Evolutionary conservation across 2,888 invertebrate species (phyloP).

Genomic region (Rotaria magnacalcarata): DNA sequence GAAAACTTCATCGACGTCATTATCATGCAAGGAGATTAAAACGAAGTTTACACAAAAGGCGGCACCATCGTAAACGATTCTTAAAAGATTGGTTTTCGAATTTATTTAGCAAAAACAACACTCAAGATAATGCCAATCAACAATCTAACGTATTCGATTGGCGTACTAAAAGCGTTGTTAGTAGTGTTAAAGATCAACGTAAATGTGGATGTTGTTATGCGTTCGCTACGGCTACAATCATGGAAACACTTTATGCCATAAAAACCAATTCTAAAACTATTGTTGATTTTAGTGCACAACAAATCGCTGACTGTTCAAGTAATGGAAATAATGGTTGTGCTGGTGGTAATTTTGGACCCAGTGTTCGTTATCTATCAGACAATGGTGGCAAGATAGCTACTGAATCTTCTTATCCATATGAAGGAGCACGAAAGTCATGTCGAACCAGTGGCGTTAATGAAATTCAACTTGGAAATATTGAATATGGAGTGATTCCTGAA

Average conservation of each 20-base stretch:
- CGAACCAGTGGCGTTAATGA: background rate
- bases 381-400: slow-evolving; percentile 27
- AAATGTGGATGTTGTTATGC: slow-evolving; percentile 35
- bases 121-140: slow-evolving; percentile 41
- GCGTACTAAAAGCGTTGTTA: slow-evolving; percentile 51
- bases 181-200: slow-evolving; percentile 53
- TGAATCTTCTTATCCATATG: background rate
- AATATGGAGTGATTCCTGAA: background rate
- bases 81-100: background rate
- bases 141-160: slow-evolving; percentile 51
- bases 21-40: background rate
- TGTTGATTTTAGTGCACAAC: slow-evolving; percentile 13
- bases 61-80: background rate
- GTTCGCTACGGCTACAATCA: background rate
- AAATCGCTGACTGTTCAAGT: slow-evolving; percentile 15
- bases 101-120: background rate
- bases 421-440: background rate
- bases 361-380: background rate
- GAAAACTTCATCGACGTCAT: background rate
- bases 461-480: background rate
- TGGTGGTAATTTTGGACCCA: slow-evolving; percentile 6
- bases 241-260: background rate
- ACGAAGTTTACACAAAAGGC: background rate
- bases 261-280: background rate
- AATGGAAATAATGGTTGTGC: slow-evolving; percentile 1